These are phyloP conservation scores for Eleutherodactylus coqui DNA, from an alignment of 2,797 vertebrate species.

Conservation along the genomic window DNA sequence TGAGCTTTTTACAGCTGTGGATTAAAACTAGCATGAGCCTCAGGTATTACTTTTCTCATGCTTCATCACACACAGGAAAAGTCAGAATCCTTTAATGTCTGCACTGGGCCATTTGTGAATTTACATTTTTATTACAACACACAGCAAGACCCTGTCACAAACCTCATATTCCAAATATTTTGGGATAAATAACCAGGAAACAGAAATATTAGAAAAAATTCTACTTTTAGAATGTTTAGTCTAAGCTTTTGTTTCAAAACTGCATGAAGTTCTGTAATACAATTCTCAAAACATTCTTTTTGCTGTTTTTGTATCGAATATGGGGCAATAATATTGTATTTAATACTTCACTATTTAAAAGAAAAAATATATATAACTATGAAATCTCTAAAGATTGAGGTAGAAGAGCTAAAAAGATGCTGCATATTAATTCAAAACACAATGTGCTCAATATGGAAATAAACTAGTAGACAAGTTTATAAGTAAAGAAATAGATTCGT, in stretches of 20 bases:
- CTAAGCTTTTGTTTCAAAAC: background rate
- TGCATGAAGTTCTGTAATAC: background rate
- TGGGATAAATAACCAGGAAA: background rate
- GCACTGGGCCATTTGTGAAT: slow-evolving; percentile 8
- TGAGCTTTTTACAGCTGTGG: slow-evolving; percentile 13
- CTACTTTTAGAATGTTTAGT: background rate
- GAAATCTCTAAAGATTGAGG: background rate
- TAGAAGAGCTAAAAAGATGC: too few species aligned
- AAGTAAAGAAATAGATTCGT: too few species aligned
- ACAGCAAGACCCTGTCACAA: background rate
- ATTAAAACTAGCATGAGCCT: slow-evolving; percentile 23
- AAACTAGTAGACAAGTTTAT: too few species aligned
- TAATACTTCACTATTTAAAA: background rate
- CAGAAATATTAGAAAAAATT: background rate
- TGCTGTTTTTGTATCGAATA: background rate
- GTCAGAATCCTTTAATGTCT: slow-evolving; percentile 23
- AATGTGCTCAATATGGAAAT: too few species aligned
- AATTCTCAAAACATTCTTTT: background rate
- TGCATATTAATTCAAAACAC: too few species aligned
- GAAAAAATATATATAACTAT: background rate
- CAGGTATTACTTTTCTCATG: slow-evolving; percentile 18
- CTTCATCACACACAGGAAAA: slow-evolving; percentile 15
- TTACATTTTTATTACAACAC: slow-evolving; percentile 33
- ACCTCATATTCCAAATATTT: slow-evolving; percentile 5
- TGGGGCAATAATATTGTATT: background rate